Evolutionary conservation across 2,888 invertebrate genomes (phyloP).

Genomic region (Urechis unicinctus): DNA sequence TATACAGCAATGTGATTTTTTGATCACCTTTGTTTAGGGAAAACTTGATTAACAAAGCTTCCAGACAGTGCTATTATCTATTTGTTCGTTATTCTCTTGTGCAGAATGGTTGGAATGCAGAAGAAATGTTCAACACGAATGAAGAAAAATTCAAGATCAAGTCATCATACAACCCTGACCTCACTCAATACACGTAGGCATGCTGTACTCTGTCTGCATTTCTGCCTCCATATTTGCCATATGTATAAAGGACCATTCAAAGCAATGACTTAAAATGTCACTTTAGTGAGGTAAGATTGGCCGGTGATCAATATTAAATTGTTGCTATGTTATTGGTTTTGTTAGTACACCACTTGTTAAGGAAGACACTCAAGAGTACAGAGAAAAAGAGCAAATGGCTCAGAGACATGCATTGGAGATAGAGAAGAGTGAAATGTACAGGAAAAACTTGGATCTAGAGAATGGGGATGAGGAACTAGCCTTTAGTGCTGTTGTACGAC

Average conservation of each 20-base stretch:
- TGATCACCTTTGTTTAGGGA: too few species aligned
- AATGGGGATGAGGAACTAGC: conserved; percentile 72
- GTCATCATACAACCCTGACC: conserved; percentile 83
- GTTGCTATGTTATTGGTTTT: conserved; percentile 6
- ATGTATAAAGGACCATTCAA: too few species aligned
- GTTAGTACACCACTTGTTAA: conserved; percentile 67
- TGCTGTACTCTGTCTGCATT: neutral
- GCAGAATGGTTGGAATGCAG: conserved; percentile 88
- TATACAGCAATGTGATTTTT: too few species aligned
- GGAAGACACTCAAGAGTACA: conserved; percentile 80
- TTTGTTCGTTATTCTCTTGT: neutral
- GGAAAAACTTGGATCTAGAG: conserved; percentile 76
- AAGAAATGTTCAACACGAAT: conserved; percentile 94
- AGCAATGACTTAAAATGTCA: too few species aligned
- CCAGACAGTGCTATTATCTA: neutral
- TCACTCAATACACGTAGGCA: conserved; percentile 76
- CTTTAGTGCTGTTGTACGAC: conserved; percentile 81
- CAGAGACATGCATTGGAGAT: conserved; percentile 88
- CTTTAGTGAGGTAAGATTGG: neutral
- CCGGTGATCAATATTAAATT: neutral
- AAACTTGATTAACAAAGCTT: too few species aligned
- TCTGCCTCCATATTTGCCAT: neutral
- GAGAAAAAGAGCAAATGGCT: conserved; percentile 78
- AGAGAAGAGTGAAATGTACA: conserved; percentile 76
- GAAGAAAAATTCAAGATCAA: conserved; percentile 85